A percentile compares a stretch with the other conserved stretches of the same genome.
Conservation (phyloP, 2,888 invertebrate genomes). For the Kryphioiulus occultus region DNA sequence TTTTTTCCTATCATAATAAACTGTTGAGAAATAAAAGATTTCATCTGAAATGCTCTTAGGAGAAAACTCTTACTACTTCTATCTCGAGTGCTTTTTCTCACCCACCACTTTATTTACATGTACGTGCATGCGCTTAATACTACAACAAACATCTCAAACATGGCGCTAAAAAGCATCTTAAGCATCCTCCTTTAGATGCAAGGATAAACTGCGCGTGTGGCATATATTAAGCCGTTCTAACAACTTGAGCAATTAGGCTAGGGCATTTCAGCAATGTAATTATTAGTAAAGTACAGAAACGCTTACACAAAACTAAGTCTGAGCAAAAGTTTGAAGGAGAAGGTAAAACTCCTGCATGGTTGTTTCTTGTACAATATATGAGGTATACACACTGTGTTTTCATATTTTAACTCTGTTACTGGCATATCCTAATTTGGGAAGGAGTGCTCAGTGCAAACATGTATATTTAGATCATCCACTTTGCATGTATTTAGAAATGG, state of each 20-base stretch:
- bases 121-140: neutral
- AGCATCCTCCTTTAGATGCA: neutral
- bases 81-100: neutral
- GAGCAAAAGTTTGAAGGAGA: neutral
- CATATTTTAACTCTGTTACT: no score
- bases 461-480: no score
- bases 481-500: no score
- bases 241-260: neutral
- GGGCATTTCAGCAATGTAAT: conserved; percentile 4
- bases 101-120: neutral
- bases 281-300: neutral
- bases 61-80: neutral
- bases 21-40: neutral
- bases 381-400: no score
- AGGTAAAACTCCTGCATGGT: neutral
- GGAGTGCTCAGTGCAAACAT: no score
- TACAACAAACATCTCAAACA: neutral
- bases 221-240: neutral
- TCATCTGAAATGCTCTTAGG: neutral
- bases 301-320: neutral
- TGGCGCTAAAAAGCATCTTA: conserved; percentile 20
- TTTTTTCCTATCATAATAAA: no score
- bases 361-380: no score
- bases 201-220: neutral
- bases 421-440: no score